These are phyloP conservation scores for Stenotaenia linearis DNA, from an alignment of 2,888 invertebrate genomes.

Conservation along the genomic window DNA sequence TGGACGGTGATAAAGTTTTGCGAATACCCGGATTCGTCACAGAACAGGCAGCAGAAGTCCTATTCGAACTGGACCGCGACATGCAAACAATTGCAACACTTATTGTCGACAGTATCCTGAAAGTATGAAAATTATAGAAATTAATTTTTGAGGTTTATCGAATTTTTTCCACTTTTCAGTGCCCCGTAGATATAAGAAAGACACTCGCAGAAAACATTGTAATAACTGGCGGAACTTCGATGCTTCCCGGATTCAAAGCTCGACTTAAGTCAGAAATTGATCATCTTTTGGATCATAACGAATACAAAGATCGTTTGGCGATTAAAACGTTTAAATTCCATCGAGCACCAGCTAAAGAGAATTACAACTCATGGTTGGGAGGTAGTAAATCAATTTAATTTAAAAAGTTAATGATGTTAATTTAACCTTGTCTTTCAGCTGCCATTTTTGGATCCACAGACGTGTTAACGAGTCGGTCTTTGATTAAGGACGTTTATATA, in stretches of 20 bases:
- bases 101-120: conserved; percentile 72
- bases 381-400: conserved; percentile 48
- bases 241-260: conserved; percentile 74
- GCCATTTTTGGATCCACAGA: conserved; percentile 73
- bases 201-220: conserved; percentile 75
- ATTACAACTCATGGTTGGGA: conserved; percentile 82
- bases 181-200: conserved; percentile 74
- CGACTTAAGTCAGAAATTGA: conserved; percentile 72
- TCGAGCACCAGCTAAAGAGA: conserved; percentile 68
- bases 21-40: conserved; percentile 63
- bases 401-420: background rate
- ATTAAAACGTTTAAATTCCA: conserved; percentile 72
- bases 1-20: conserved; percentile 59
- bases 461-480: conserved; percentile 61
- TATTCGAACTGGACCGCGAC: conserved; percentile 80
- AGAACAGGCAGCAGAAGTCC: conserved; percentile 73
- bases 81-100: conserved; percentile 74
- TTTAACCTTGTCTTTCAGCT: conserved; percentile 50
- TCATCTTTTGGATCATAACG: conserved; percentile 56
- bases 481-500: conserved; percentile 69
- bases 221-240: conserved; percentile 77
- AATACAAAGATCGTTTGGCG: conserved; percentile 59
- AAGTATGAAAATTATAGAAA: conserved; percentile 45
- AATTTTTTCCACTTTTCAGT: conserved; percentile 50
- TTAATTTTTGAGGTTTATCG: conserved; percentile 32